Base-by-base conservation (phyloP, 2,888 invertebrate species). In the Drosophila meridiana region DNA sequence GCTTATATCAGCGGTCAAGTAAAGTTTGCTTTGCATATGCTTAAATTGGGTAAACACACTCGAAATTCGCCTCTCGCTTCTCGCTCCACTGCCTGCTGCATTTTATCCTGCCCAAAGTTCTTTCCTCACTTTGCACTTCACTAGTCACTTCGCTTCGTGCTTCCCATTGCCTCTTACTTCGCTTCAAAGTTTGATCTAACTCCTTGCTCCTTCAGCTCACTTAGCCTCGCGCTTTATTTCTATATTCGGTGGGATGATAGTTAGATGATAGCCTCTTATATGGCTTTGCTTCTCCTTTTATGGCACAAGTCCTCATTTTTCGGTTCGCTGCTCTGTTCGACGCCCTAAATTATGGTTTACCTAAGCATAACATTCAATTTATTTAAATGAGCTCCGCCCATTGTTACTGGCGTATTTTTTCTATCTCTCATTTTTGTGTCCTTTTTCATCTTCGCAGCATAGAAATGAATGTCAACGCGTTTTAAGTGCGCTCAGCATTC, bases 401-500 rank as follows among this genome's bases (percentile, higher is more conserved):
- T 67, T 67, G 42, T 28, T n/a, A 13, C 50, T 32, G 30, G 28
- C 28, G 48, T 45, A 60, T 26, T 28, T 42, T 14, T 14, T 13
- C 50, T n/a, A 50, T 58, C 52, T 60, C 38, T 32, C 40, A 52
- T 28, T 20, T 63, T 48, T 36, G 38, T 3, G 42, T 3, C 20
- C 28, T 26, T 36, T 32, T 40, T 58, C 59, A 70, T 60, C 55
- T 36, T 53, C 48, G 42, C 65, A 71, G 76, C 57, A 65, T 40
- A 38, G 73, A 78, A 68, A 87, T 82, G 87, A 73, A 70, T 75
- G 73, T 77, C 70, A 65, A 62, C 69, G 69, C 62, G 50, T 53
- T 67, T 70, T 82, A 78, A 81, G 84, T 78, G 78, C 75, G 64
- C 67, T 68, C 58, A 32, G 77, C 78, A 65, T 61, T 64, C 43